A percentile compares a stretch with the other conserved stretches of the same genome.
phyloP scores from a whole-genome alignment of 30 jellyfish, hydroid and myxozoan species.

The Sanderia malayensis region DNA sequence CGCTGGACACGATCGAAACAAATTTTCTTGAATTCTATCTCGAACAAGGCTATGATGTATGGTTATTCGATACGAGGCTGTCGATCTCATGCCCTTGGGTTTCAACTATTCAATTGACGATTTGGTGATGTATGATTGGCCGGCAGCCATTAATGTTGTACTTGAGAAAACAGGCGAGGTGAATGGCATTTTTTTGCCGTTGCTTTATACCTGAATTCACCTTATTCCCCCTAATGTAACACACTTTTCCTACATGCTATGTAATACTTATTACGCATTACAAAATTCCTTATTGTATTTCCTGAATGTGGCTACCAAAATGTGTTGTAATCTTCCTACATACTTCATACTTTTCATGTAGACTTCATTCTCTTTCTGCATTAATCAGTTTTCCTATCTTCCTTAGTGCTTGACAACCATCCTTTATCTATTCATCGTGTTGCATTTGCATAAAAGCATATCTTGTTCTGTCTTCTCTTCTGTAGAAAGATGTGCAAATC shows the following conservation, averaged over 20 bases:
- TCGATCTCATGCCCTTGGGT: slow-evolving; percentile 76
- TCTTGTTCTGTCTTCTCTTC: not conserved
- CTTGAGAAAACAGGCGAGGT: slow-evolving; percentile 61
- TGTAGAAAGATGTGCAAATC: slow-evolving; percentile 50
- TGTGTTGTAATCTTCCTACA: not conserved
- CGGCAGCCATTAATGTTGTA: slow-evolving; percentile 65
- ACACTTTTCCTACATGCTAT: not conserved
- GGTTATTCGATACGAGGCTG: slow-evolving; percentile 55
- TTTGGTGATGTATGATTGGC: slow-evolving; percentile 31
- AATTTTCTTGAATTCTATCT: slow-evolving; percentile 60
- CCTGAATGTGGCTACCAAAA: no score
- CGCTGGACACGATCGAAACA: slow-evolving; percentile 59
- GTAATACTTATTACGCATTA: no score
- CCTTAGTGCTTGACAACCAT: not conserved
- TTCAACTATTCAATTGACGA: slow-evolving; percentile 51
- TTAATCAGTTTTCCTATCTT: not conserved
- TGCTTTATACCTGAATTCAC: not conserved
- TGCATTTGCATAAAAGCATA: no score
- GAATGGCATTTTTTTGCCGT: not conserved
- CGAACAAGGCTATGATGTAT: slow-evolving; percentile 22
- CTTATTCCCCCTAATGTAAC: not conserved
- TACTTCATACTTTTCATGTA: not conserved
- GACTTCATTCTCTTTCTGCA: not conserved
- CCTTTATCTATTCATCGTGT: no score
- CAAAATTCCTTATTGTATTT: no score